phyloP scores from a whole-genome alignment of 2,888 invertebrate genomes.

The Epistrophe eligans region DNA sequence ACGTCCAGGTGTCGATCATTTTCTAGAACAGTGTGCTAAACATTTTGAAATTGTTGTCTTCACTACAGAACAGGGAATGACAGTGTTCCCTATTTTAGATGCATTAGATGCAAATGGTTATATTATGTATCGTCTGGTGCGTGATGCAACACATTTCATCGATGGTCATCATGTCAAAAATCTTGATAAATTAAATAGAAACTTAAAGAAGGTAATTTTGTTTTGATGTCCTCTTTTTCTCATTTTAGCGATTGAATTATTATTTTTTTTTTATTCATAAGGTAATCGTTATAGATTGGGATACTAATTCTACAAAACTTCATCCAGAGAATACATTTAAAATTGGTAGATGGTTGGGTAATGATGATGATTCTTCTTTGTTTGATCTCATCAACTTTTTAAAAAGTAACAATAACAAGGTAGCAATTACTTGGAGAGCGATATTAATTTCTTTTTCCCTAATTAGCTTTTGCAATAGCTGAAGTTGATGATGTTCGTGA shows the following conservation, averaged over 20 bases:
- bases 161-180: slow-evolving; percentile 98
- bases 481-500: slow-evolving; percentile 97
- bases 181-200: slow-evolving; percentile 92
- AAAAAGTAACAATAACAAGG: slow-evolving; percentile 88
- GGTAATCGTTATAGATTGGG: slow-evolving; percentile 98
- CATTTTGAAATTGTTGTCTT: slow-evolving; percentile 98
- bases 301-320: slow-evolving; percentile 92
- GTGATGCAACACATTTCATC: slow-evolving; percentile 98
- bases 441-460: background rate
- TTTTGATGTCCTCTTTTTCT: too few relatives aligned
- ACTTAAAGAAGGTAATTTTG: slow-evolving; percentile 90
- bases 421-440: too few relatives aligned
- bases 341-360: slow-evolving; percentile 95
- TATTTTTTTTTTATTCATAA: slow-evolving; percentile 80
- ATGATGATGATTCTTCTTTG: slow-evolving; percentile 94
- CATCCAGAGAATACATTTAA: slow-evolving; percentile 95
- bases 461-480: slow-evolving; percentile 93
- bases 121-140: slow-evolving; percentile 95
- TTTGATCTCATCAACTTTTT: slow-evolving; percentile 96
- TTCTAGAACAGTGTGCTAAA: slow-evolving; percentile 94
- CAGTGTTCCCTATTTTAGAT: slow-evolving; percentile 97
- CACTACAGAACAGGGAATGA: slow-evolving; percentile 97
- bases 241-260: background rate
- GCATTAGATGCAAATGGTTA: slow-evolving; percentile 95
- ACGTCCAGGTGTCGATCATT: slow-evolving; percentile 97